These are phyloP conservation scores for Ahaetulla prasina DNA, from an alignment of 2,113 vertebrate species.

Conservation along the genomic window DNA sequence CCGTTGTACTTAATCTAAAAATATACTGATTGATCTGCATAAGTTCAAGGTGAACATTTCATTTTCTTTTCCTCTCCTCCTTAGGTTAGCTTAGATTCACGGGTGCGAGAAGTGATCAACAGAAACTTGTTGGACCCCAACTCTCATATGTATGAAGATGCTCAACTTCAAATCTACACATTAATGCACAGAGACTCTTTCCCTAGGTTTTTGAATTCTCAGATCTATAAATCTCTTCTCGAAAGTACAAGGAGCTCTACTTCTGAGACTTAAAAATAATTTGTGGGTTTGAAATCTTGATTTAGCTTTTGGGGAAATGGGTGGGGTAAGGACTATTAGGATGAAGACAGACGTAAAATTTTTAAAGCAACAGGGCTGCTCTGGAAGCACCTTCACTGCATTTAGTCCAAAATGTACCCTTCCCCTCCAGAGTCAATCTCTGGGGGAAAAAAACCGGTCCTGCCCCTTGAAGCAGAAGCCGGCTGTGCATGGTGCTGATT, in stretches of 20 bases:
- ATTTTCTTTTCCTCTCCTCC: conserved; percentile 56
- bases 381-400: conserved; percentile 7
- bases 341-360: conserved; percentile 28
- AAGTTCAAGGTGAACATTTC: background rate
- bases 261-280: conserved; percentile 73
- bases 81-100: conserved; percentile 84
- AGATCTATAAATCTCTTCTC: conserved; percentile 79
- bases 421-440: background rate
- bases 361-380: conserved; percentile 2
- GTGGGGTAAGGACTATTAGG: conserved; percentile 47
- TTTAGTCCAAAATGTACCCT: conserved; percentile 23
- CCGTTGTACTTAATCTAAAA: background rate
- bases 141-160: conserved; percentile 82
- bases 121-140: conserved; percentile 78
- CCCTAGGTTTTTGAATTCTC: conserved; percentile 85
- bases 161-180: conserved; percentile 82
- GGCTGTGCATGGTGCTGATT: conserved; percentile 19
- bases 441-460: background rate
- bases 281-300: conserved; percentile 32
- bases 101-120: conserved; percentile 83
- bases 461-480: background rate
- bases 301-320: conserved; percentile 52
- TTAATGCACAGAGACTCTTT: conserved; percentile 87
- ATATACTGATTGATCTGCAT: background rate
- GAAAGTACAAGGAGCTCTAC: conserved; percentile 74